These are phyloP conservation scores for Lemur catta DNA, from an alignment of 2,797 vertebrate genomes.

Conservation along the genomic window DNA sequence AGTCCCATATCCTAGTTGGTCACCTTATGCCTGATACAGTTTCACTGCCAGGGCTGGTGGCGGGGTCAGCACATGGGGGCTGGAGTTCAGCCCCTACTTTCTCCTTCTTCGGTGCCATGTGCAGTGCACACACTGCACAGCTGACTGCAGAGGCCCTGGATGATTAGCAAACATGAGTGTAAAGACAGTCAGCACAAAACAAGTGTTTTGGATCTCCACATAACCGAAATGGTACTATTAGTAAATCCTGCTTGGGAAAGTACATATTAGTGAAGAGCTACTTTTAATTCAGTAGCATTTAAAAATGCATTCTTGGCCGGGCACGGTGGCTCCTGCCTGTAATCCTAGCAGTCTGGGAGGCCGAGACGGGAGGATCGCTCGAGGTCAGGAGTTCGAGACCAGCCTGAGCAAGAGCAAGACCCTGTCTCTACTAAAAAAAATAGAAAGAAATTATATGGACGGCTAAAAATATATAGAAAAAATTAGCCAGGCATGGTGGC, in stretches of 20 bases:
- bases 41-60: neutral
- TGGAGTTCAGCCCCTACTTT: neutral
- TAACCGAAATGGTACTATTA: neutral
- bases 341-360: no score
- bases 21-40: neutral
- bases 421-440: no score
- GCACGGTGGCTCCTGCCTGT: no score
- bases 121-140: neutral
- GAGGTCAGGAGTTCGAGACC: no score
- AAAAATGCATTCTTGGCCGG: constrained; percentile 13
- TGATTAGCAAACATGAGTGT: neutral
- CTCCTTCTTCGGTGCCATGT: neutral
- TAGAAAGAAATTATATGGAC: no score
- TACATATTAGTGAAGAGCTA: neutral
- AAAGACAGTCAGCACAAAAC: neutral
- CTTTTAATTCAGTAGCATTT: constrained; percentile 9
- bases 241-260: neutral
- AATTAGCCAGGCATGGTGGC: no score
- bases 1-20: neutral
- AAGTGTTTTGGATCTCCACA: neutral
- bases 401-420: no score
- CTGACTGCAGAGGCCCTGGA: neutral
- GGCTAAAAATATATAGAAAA: no score
- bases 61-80: neutral
- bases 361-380: no score